Base-by-base conservation (phyloP, 1,140 invertebrate genomes). In the Zaprionus vittiger region DNA sequence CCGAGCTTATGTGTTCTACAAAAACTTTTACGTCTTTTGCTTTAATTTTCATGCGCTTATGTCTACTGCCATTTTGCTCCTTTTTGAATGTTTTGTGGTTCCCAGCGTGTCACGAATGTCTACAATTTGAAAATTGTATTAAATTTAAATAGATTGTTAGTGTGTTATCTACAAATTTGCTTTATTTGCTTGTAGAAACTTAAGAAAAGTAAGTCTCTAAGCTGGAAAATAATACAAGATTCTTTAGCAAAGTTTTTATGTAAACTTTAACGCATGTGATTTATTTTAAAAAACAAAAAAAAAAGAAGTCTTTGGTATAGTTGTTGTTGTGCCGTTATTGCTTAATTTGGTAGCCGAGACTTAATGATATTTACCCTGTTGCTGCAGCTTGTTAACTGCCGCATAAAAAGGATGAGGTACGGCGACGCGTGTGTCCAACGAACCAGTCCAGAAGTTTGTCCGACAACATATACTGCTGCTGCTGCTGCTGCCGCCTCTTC, bases 11-110 rank as follows among this genome's bases (percentile, higher is more conserved):
- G 55, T 65, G 57, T 69, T 64, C 54, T 9, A 34, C 9, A 41
- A 55, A 47, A 62, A 66, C 64, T 41, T 24, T 5, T 24, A 26
- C 63, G 20, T 31, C n/a, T 44, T 69, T 77, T 70, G 79, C 79
- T 78, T 81, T 69, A 73, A 81, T 78, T 81, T 69, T 74, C 78
- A 81, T 73, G 41, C 63, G 69, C 68, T 81, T 64, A 80, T 52
- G 56, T 38, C 28, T 11, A 24, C 64, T 47, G 47, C 20, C n/a
- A 17, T 41, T 24, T 14, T 37, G n/a, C 20, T 47, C 15, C 41
- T 47, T 47, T 47, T 47, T 7, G 31, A 34, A 24, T 22, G 11
- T 14, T 24, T 52, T 24, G 20, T 52, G 47, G 47, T 5, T 20
- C 20, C 4, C 20, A 22, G 22, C 47, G 7, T 52, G 47, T 52